These are phyloP conservation scores for Orientallactaga bullata DNA, from an alignment of 2,113 vertebrate species.

Conservation along the genomic window DNA sequence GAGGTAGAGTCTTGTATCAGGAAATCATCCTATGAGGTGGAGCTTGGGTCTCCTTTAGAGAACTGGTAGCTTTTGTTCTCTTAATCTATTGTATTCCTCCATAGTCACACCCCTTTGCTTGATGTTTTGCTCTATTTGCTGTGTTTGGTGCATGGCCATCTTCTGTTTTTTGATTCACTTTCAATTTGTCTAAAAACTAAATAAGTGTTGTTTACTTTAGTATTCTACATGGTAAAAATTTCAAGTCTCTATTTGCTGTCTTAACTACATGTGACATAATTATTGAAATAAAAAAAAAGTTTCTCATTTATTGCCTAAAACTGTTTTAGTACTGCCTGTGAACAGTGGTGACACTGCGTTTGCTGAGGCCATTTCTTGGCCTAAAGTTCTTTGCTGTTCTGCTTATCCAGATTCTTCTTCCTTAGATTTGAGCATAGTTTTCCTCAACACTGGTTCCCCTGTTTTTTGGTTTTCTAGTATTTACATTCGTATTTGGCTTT, in stretches of 20 bases:
- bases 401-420: constrained; percentile 21
- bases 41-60: constrained; percentile 31
- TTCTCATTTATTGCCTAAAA: not conserved
- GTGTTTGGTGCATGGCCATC: not conserved
- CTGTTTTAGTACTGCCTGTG: not conserved
- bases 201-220: not conserved
- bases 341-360: not conserved
- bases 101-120: not conserved
- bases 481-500: constrained; percentile 2
- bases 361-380: not conserved
- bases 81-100: not conserved
- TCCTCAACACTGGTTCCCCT: constrained; percentile 15
- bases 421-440: not conserved
- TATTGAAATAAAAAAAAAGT: not conserved
- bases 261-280: not conserved
- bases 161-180: constrained; percentile 13
- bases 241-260: constrained; percentile 27
- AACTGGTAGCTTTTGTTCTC: not conserved
- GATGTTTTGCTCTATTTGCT: constrained; percentile 35
- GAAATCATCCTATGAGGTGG: not conserved
- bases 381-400: constrained; percentile 31
- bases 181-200: not conserved
- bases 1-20: not conserved
- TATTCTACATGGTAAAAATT: constrained; percentile 38
- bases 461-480: constrained; percentile 47